Evolutionary conservation across 2,888 invertebrate species (phyloP), one percentile per base, ranked within the genome.

Genomic region (Apamea crenata): DNA sequence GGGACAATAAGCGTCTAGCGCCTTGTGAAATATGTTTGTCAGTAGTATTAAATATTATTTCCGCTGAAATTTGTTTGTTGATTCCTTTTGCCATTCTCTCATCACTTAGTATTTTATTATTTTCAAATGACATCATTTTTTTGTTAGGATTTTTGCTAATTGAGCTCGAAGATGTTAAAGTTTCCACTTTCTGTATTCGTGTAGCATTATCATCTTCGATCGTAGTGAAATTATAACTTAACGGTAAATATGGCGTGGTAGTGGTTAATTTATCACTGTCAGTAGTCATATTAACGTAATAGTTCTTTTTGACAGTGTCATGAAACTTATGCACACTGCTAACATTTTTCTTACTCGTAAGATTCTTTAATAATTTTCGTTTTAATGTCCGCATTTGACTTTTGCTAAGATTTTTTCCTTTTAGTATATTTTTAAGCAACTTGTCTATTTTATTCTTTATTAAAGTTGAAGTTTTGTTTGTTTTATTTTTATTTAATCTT

Each of bases 401-500:
- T 81, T 75, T 87, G n/a, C 8, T 72, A 44, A 75, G 18, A 32
- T 65, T 56, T 65, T 73, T 81, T 2, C 69, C 75, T 14, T 66
- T 53, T 6, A 73, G 25, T 44, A 85, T 47, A 2, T 73, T 67
- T n/a, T 73, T 75, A 2, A 84, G n/a, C 36, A 70, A 14, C 2
- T 25, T 67, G 2, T 8, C 16, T 1, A 78, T 0, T n/a, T 65
- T 75, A 32, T 73, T 73, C 14, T 56, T n/a, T 8, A 56, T 72
- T 18, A n/a, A 16, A 2, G 14, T 80, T 25, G 70, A 50, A 40
- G 21, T 61, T 53, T 66, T 81, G 2, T 25, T 69, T 7, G 44
- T 50, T 44, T 68, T 44, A 36, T 68, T 67, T 77, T 72, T 68
- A 21, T 61, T n/a, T 18, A 67, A 44, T 67, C 8, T n/a, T 67